phyloP scores from a whole-genome alignment of 2,797 vertebrate genomes.

The Rhadinocentrus ornatus region DNA sequence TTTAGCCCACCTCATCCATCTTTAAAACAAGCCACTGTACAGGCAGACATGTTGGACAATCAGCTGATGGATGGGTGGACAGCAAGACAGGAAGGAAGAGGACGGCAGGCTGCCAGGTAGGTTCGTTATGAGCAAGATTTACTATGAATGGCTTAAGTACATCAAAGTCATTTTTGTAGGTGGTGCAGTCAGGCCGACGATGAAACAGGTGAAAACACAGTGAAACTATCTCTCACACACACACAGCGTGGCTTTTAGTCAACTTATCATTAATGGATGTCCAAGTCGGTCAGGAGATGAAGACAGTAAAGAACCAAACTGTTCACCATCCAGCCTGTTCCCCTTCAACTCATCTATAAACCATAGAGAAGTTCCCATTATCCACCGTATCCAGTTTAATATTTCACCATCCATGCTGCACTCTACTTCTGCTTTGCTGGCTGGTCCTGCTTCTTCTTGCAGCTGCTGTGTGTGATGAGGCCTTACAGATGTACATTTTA shows the following conservation, averaged over 20 bases:
- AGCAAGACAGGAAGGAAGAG: constrained; percentile 20
- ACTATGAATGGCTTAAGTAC: constrained; percentile 10
- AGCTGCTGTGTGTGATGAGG: constrained; percentile 3
- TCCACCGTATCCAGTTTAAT: constrained; percentile 57
- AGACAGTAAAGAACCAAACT: constrained; percentile 25
- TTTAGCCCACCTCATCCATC: constrained; percentile 69
- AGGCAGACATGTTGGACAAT: constrained; percentile 41
- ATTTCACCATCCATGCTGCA: constrained; percentile 44
- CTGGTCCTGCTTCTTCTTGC: constrained; percentile 11
- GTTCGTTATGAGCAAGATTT: constrained; percentile 25
- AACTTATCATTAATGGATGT: constrained; percentile 47
- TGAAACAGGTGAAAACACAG: constrained; percentile 5
- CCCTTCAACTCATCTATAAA: constrained; percentile 59
- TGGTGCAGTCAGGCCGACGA: not conserved
- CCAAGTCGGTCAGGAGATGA: constrained; percentile 13
- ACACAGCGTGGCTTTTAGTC: constrained; percentile 7
- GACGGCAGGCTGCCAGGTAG: constrained; percentile 4
- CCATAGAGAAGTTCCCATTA: constrained; percentile 43
- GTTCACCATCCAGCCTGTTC: constrained; percentile 34
- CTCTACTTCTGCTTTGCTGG: constrained; percentile 15
- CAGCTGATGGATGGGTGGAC: constrained; percentile 51
- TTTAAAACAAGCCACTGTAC: constrained; percentile 55
- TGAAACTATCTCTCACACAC: not conserved
- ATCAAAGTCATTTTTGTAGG: constrained; percentile 1
- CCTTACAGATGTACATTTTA: constrained; percentile 33